phyloP scores from a whole-genome alignment of 2,888 invertebrate species.

The Aporophyla lueneburgensis region DNA sequence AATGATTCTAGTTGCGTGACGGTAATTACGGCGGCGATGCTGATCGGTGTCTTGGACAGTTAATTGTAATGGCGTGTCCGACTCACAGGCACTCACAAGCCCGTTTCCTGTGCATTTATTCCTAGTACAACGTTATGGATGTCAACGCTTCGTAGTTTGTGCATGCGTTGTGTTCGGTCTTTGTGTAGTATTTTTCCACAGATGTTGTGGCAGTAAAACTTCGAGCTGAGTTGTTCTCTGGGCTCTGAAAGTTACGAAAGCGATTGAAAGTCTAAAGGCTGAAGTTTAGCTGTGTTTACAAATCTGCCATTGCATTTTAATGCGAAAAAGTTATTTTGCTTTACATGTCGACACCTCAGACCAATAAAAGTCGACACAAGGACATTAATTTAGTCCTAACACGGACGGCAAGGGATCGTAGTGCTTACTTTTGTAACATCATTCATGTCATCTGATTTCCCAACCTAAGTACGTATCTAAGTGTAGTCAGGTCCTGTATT shows the following conservation, averaged over 20 bases:
- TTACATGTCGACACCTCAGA: neutral
- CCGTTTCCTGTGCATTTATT: slow-evolving; percentile 79
- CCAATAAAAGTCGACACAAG: neutral
- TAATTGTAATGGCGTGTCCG: slow-evolving; percentile 82
- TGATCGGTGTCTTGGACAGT: slow-evolving; percentile 82
- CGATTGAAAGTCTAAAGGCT: neutral
- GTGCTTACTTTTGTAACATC: neutral
- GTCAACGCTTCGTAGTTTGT: slow-evolving; percentile 43
- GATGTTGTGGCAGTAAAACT: neutral
- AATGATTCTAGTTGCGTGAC: slow-evolving; percentile 80
- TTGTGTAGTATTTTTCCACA: slow-evolving; percentile 9
- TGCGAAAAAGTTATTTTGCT: neutral
- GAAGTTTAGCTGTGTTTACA: neutral
- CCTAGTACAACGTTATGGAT: slow-evolving; percentile 60
- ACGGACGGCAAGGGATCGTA: neutral
- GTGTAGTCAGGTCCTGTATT: neutral
- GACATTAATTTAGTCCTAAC: neutral
- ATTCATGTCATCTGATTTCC: slow-evolving; percentile 9
- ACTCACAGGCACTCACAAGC: slow-evolving; percentile 69
- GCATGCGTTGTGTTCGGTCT: slow-evolving; percentile 17
- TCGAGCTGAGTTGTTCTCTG: neutral
- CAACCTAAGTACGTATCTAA: neutral
- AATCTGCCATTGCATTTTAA: neutral
- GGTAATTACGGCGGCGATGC: slow-evolving; percentile 78
- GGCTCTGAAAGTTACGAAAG: neutral